Conservation (phyloP, 2,113 vertebrate species). For the sheep (Ovis aries) region ARS-UI_Ramb_v3.0 NC_056077.1:33461501-33462000, state of each 20-base stretch:
- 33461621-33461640: not conserved
- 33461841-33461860: not conserved
- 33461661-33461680: not conserved
- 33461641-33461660: not conserved
- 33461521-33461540: not conserved
- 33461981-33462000: not conserved
- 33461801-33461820: not conserved
- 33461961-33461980: not conserved
- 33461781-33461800: not conserved
- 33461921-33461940: not conserved
- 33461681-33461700: too few relatives aligned
- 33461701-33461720: not conserved
- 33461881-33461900: not conserved
- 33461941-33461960: not conserved
- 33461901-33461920: not conserved
- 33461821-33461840: not conserved
- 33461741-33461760: not conserved
- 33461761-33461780: not conserved
- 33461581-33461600: not conserved
- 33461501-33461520: not conserved
- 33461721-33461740: rapidly evolving
- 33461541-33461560: not conserved
- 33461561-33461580: not conserved
- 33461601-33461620: not conserved
- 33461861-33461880: not conserved